Conservation (phyloP, 2,113 vertebrate genomes). For the Lamprologus callipterus region DNA sequence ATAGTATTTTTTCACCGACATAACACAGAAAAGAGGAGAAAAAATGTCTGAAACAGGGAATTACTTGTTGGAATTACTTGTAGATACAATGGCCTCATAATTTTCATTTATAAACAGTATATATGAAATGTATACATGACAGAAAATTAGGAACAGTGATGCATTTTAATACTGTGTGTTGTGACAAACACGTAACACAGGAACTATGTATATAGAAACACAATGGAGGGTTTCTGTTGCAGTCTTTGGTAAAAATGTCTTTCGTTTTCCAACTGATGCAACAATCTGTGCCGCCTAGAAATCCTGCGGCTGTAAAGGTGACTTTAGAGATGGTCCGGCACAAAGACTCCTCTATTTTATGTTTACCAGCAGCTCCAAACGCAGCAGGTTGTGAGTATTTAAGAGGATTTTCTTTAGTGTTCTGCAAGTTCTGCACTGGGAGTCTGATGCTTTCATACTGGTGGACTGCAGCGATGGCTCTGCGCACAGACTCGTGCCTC, state of each 20-base stretch:
- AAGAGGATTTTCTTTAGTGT: not conserved
- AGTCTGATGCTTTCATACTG: not conserved
- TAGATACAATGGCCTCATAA: not conserved
- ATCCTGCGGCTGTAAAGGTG: not conserved
- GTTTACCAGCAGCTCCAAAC: not conserved
- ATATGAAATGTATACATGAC: not conserved
- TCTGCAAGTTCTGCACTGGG: not conserved
- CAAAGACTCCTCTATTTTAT: not conserved
- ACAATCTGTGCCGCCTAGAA: rapidly evolving
- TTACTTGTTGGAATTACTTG: not conserved
- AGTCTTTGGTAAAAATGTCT: not conserved
- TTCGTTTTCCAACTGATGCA: not conserved
- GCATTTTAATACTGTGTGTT: not conserved
- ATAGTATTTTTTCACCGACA: not conserved
- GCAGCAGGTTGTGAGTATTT: rapidly evolving
- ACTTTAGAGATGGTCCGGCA: not conserved
- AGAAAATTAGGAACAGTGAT: not conserved
- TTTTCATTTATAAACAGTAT: not conserved
- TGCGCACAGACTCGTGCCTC: not conserved
- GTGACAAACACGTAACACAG: rapidly evolving
- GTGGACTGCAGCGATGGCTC: not conserved
- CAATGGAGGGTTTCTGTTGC: not conserved
- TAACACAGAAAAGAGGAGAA: not conserved
- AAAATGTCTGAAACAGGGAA: not conserved
- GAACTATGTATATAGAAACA: not conserved